phyloP scores from a whole-genome alignment of 1,140 invertebrate genomes.

The Chionoecetes opilio region DNA sequence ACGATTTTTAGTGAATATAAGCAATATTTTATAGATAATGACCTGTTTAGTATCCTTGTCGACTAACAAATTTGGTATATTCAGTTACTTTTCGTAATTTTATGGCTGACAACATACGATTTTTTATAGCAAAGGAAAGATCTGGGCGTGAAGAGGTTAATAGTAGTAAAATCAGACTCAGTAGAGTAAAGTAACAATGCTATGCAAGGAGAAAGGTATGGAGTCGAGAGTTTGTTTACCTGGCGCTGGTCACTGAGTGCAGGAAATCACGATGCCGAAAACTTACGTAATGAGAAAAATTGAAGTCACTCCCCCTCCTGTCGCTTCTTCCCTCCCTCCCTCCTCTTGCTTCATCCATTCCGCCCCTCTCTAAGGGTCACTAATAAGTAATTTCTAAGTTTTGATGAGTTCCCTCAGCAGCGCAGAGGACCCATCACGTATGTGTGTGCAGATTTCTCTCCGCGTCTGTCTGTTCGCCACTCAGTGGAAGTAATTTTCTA shows the following conservation, averaged over 20 bases:
- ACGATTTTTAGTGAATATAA: too few relatives aligned
- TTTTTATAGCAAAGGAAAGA: too few relatives aligned
- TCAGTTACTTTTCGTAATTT: too few relatives aligned
- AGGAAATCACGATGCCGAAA: neutral
- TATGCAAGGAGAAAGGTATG: too few relatives aligned
- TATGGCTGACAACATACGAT: too few relatives aligned
- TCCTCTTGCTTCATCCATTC: neutral
- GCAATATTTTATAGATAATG: too few relatives aligned
- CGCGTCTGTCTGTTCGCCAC: neutral
- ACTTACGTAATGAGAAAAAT: neutral
- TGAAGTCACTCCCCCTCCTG: neutral
- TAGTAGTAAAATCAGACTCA: too few relatives aligned
- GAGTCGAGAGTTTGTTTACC: neutral
- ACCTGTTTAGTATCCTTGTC: too few relatives aligned
- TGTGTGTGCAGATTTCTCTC: neutral
- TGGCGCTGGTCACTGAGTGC: neutral
- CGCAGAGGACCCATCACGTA: neutral
- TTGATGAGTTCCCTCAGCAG: constrained; percentile 14
- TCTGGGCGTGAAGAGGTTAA: too few relatives aligned
- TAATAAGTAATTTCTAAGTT: constrained; percentile 31
- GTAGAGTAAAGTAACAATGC: too few relatives aligned
- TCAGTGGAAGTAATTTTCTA: neutral
- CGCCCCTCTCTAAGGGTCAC: constrained; percentile 1
- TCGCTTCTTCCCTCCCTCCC: neutral
- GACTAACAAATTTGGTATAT: too few relatives aligned